Evolutionary conservation across 2,888 invertebrate species (phyloP), one percentile per base, ranked within the genome.

Genomic region (Trissolcus japonicus): DNA sequence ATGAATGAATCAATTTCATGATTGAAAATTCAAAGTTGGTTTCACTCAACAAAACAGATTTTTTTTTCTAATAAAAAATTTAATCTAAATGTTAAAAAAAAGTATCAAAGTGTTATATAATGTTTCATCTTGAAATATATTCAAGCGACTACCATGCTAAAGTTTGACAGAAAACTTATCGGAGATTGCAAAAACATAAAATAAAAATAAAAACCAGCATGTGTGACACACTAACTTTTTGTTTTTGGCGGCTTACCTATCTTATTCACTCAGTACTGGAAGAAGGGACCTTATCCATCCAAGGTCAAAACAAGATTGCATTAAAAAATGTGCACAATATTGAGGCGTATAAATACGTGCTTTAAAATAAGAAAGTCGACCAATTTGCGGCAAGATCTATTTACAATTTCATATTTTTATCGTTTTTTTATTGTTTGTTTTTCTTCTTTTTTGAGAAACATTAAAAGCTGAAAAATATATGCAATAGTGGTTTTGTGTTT

Each of bases 261-360:
- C 89, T 92, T 93, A 94, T 92, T 94, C 94, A 91, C 92, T 94
- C 93, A 94, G 92, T 90, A 94, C 94, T 87, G 94, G 94, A 91
- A 94, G 93, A 92, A 94, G 94, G 90, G 94, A 94, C 93, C 94
- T 89, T 88, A 84, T 81, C 80, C 83, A 83, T 83, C 78, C 84
- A 86, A 85, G 81, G 85, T 85, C 83, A 85, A 83, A 86, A 87
- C 79, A 86, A 87, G 83, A 82, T 76, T 80, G 65, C 61, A 84
- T 86, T 85, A 84, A 81, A 35, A 79, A 78, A 79, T 61, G 75
- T 76, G 78, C 78, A 76, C 68, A 80, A 76, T 71, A 72, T 62
- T 46, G 67, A 78, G 62, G 78, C 74, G 50, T 75, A 78, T 78
- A 62, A 53, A 54, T 60, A 74, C 69, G 74, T 74, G 73, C 78